Conservation (phyloP, 2,888 invertebrate species). For the Oxytorus armatus region DNA sequence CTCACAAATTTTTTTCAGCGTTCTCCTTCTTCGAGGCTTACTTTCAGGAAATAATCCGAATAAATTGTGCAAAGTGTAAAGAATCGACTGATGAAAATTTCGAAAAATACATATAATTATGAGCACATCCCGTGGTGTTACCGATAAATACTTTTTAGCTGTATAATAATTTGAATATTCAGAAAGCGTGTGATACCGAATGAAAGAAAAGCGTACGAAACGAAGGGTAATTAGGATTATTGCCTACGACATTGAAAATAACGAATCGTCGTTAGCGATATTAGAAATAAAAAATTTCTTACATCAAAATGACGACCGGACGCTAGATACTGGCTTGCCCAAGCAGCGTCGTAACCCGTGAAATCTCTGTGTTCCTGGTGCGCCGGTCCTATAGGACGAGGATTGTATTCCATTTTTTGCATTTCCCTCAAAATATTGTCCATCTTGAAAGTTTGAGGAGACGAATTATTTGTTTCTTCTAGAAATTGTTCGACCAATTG, state of each 20-base stretch:
- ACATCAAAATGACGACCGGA: slow-evolving; percentile 81
- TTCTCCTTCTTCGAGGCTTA: too few species aligned
- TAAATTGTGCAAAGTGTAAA: too few species aligned
- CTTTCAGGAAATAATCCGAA: too few species aligned
- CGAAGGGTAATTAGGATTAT: not conserved
- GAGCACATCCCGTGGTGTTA: too few species aligned
- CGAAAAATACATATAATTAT: too few species aligned
- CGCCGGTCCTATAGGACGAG: slow-evolving; percentile 70
- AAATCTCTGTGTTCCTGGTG: slow-evolving; percentile 81
- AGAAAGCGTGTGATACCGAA: too few species aligned
- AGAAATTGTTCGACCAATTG: slow-evolving; percentile 94
- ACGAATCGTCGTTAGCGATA: too few species aligned
- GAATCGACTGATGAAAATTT: too few species aligned
- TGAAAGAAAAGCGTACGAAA: too few species aligned
- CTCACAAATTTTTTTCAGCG: too few species aligned
- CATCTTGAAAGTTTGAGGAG: slow-evolving; percentile 95
- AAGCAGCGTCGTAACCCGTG: slow-evolving; percentile 83
- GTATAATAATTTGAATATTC: too few species aligned
- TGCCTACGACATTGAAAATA: not conserved
- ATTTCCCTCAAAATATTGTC: slow-evolving; percentile 93
- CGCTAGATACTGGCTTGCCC: slow-evolving; percentile 86
- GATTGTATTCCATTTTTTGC: slow-evolving; percentile 83
- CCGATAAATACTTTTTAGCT: too few species aligned
- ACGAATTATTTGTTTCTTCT: slow-evolving; percentile 84
- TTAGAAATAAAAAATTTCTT: slow-evolving; percentile 58